Conservation (phyloP, 2,888 invertebrate genomes). For the Strigamia maritima region DNA sequence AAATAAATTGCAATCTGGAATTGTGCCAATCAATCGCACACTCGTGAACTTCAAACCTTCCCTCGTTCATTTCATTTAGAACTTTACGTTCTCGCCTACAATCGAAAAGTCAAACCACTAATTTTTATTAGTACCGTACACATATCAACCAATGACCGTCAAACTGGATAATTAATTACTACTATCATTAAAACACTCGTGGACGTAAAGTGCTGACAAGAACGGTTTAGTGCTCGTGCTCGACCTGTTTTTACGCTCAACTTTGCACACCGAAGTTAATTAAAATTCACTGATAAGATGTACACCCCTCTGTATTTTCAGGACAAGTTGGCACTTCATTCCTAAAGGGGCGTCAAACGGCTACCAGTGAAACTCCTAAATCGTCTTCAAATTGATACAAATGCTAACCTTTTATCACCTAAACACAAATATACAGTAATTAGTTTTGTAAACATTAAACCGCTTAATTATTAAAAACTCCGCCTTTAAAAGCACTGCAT, state of each 20-base stretch:
- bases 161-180: constrained; percentile 28
- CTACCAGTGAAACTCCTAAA: not conserved
- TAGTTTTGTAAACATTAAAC: not conserved
- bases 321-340: constrained; percentile 25
- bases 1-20: not conserved
- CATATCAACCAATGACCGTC: constrained; percentile 32
- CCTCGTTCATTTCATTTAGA: not conserved
- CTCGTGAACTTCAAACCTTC: not conserved
- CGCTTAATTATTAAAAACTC: constrained; percentile 1
- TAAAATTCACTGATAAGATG: constrained; percentile 32
- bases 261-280: constrained; percentile 29
- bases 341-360: not conserved
- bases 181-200: constrained; percentile 25
- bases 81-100: not conserved
- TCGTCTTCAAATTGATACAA: not conserved
- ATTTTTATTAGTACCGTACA: constrained; percentile 26
- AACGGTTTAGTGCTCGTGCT: constrained; percentile 31
- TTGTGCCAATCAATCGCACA: not conserved
- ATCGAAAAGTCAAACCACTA: constrained; percentile 14
- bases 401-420: constrained; percentile 8
- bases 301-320: constrained; percentile 22
- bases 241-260: constrained; percentile 32
- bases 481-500: not conserved
- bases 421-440: not conserved
- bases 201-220: constrained; percentile 31